phyloP scores from a whole-genome alignment of 2,888 invertebrate genomes.

The Hirtodrosophila duncani region DNA sequence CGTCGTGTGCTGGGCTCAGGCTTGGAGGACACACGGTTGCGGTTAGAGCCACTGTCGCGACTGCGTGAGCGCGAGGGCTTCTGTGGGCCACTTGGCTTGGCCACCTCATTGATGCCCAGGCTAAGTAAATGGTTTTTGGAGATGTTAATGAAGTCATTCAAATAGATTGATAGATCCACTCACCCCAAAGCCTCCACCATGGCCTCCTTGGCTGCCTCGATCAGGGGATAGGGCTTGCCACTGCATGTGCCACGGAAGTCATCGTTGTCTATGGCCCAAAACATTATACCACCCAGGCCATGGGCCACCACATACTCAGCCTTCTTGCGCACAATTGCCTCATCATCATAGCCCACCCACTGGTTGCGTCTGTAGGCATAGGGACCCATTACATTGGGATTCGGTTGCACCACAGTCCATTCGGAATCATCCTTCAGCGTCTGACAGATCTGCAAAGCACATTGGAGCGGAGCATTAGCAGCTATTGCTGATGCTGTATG shows the following conservation, averaged over 20 bases:
- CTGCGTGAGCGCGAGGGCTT: conserved; percentile 73
- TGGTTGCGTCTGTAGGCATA: conserved; percentile 92
- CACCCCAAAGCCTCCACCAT: conserved; percentile 84
- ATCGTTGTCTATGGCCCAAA: conserved; percentile 91
- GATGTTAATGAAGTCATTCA: not conserved
- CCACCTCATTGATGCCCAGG: conserved; percentile 76
- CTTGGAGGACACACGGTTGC: conserved; percentile 59
- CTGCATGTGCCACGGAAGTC: conserved; percentile 95
- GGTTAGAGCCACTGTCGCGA: conserved; percentile 53
- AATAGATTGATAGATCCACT: conserved; percentile 25
- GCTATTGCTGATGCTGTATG: not conserved
- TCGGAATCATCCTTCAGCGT: conserved; percentile 84
- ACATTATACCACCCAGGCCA: conserved; percentile 86
- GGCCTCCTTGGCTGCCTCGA: conserved; percentile 93
- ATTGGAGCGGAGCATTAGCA: not conserved
- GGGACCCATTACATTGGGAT: conserved; percentile 91
- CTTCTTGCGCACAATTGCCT: conserved; percentile 89
- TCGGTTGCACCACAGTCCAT: conserved; percentile 91
- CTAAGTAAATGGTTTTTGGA: conserved; percentile 33
- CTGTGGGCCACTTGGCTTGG: conserved; percentile 69
- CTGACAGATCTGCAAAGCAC: conserved; percentile 87
- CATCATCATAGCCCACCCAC: conserved; percentile 96
- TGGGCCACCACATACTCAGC: conserved; percentile 91
- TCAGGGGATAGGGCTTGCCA: conserved; percentile 91
- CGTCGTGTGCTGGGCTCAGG: conserved; percentile 52